phyloP scores from a whole-genome alignment of 2,888 invertebrate genomes.

The Orchestes rusci region DNA sequence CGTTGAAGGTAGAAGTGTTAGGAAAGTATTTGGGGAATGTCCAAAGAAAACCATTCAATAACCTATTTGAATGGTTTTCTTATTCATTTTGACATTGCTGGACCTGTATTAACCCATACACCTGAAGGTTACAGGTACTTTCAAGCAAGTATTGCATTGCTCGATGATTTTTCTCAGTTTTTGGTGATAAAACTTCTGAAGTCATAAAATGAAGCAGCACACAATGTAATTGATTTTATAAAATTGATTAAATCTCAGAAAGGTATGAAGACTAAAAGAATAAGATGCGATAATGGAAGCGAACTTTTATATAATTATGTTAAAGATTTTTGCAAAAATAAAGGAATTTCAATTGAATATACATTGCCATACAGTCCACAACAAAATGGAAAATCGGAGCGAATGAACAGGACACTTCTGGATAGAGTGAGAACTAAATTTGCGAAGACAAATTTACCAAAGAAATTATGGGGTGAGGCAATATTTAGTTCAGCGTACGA shows the following conservation, averaged over 20 bases:
- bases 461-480: too few relatives aligned
- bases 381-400: too few relatives aligned
- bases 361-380: too few relatives aligned
- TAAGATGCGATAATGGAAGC: conserved; percentile 22
- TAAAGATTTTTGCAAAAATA: too few relatives aligned
- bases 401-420: too few relatives aligned
- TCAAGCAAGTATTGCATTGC: conserved; percentile 12
- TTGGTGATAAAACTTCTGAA: conserved; percentile 6
- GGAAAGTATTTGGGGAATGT: background rate
- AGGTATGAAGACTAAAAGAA: conserved; percentile 18
- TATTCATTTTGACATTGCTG: background rate
- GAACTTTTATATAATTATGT: too few relatives aligned
- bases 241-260: conserved; percentile 22
- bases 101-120: conserved; percentile 7
- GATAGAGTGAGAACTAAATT: too few relatives aligned
- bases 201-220: conserved; percentile 4
- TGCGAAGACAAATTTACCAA: conserved; percentile 14
- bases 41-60: background rate
- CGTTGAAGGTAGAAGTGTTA: background rate
- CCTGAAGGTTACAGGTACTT: conserved; percentile 15
- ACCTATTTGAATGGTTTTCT: background rate
- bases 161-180: conserved; percentile 14
- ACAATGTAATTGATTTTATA: conserved; percentile 11
- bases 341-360: too few relatives aligned
- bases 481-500: too few relatives aligned